Base-by-base conservation (phyloP, 2,113 vertebrate species). In the Ascaphus truei region DNA sequence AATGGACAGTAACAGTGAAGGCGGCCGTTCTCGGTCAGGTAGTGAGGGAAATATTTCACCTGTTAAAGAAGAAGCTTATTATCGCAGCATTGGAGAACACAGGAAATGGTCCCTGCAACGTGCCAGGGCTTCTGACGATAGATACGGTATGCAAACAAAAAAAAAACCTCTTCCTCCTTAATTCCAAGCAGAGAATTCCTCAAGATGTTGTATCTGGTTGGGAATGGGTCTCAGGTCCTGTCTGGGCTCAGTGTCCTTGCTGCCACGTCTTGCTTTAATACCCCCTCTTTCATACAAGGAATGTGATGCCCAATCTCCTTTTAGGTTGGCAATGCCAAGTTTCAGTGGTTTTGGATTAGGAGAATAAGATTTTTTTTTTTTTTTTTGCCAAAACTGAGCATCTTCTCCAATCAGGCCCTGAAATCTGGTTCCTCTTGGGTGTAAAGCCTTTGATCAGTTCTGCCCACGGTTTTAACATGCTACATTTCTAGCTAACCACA, bases 1-100 rank as follows among this genome's bases (percentile, higher is more conserved):
- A 89, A 85, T 93, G 91, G 93, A 95, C 86, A 92, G 93, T 93
- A 92, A 91, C 93, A 94, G 92, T 92, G 94, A 93, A 88, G 92
- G 84, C 18, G 48, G 76, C 59, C 39, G 62, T 62, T 81, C 84
- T 80, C 65, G 72, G 80, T 83, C 85, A 81, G 86, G 92, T 88
- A 92, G 92, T 92, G 92, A 95, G 90, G 92, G 92, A 84, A 89
- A 90, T 86, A 88, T 91, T 86, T 93, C 94, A 83, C 90, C 91
- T 77, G 81, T 84, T 86, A 90, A 90, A 91, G 91, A 93, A 81
- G 90, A 92, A 86, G 88, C 91, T 92, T 92, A 92, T 93, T 94
- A 89, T 93, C 86, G 87, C 88, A 91, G 89, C 90, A 86, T 86
- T 90, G 89, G 87, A 83, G 87, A 88, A 73, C 89, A 85, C 80